phyloP scores from a whole-genome alignment of 2,113 vertebrate species.

The Elephantulus edwardii region DNA sequence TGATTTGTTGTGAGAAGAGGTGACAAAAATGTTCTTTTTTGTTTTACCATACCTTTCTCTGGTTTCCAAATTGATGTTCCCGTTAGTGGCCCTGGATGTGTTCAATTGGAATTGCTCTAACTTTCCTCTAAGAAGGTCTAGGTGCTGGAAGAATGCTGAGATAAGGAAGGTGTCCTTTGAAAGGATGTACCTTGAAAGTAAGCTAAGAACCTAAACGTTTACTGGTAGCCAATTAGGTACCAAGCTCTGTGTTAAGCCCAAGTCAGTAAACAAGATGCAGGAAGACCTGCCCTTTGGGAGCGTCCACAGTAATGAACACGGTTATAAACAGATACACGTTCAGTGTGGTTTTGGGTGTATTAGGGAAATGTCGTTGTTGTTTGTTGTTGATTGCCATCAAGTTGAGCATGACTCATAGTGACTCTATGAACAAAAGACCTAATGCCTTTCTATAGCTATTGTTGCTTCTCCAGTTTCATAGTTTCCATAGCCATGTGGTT shows the following conservation, averaged over 20 bases:
- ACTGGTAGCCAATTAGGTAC: neutral
- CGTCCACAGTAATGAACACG: neutral
- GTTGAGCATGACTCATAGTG: too few relatives aligned
- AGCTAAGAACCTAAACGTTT: neutral
- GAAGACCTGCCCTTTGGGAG: neutral
- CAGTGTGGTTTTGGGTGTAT: neutral
- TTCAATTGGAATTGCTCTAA: neutral
- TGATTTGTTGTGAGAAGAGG: conserved; percentile 23
- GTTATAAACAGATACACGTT: neutral
- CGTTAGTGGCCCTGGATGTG: neutral
- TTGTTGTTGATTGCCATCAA: too few relatives aligned
- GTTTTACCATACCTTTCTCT: neutral
- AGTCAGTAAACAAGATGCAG: neutral
- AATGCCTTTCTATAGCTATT: too few relatives aligned
- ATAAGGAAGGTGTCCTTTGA: neutral
- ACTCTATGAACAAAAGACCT: too few relatives aligned
- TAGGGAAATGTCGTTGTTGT: too few relatives aligned
- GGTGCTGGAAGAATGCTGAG: neutral
- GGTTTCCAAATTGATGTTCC: neutral
- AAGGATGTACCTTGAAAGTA: neutral
- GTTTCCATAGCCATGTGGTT: too few relatives aligned
- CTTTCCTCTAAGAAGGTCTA: too few relatives aligned
- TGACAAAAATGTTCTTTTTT: neutral
- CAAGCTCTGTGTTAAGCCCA: neutral
- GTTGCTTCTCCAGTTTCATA: too few relatives aligned